Evolutionary conservation across 2,113 vertebrate genomes (phyloP).

Genomic region (Corythoichthys haematopterus): DNA sequence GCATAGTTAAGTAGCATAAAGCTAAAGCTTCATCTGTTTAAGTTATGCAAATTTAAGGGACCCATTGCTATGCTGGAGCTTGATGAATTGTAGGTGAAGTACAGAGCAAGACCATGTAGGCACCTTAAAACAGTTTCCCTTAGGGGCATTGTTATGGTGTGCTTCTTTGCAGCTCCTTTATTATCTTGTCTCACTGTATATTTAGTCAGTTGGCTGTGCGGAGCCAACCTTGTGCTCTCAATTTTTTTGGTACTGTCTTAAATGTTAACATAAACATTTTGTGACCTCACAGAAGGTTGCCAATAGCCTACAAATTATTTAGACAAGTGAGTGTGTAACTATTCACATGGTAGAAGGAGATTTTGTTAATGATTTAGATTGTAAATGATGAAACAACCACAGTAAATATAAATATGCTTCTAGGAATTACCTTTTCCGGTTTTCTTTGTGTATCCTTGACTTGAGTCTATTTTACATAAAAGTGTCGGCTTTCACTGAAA

Average conservation of each 20-base stretch:
- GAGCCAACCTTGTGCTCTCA: neutral
- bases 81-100: neutral
- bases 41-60: conserved; percentile 1
- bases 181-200: neutral
- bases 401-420: too few species aligned
- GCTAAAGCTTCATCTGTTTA: neutral
- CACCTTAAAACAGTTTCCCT: neutral
- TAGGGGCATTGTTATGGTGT: neutral
- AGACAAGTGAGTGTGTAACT: neutral
- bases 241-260: neutral
- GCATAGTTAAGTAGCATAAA: neutral
- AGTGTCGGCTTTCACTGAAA: neutral
- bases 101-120: neutral
- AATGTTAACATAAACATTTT: neutral
- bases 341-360: neutral
- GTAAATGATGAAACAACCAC: too few species aligned
- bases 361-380: neutral
- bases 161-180: neutral
- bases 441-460: neutral
- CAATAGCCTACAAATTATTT: neutral
- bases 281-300: neutral
- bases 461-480: neutral
- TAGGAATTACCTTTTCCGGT: too few species aligned
- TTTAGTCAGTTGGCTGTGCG: neutral
- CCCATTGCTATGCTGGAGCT: neutral